Evolutionary conservation across 2,113 vertebrate species (phyloP).

Genomic region (Cynocephalus volans): DNA sequence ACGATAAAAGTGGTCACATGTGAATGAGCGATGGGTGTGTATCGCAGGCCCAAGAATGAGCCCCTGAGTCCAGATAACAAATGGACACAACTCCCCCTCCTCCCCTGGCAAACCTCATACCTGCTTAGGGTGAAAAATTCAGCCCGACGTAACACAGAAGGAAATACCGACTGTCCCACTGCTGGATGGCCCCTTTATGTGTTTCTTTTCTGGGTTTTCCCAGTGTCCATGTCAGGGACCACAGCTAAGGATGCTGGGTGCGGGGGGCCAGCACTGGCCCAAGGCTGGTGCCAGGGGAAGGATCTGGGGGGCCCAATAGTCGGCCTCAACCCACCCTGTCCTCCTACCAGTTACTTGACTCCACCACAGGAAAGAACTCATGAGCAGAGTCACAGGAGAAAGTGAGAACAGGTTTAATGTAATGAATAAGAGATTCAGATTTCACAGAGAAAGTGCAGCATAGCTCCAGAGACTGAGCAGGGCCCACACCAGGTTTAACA

Average conservation of each 20-base stretch:
- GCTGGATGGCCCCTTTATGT: accelerated
- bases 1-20: accelerated
- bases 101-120: accelerated
- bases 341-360: too few species aligned
- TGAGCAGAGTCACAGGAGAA: too few species aligned
- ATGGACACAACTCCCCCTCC: accelerated
- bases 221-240: background rate
- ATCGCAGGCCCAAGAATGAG: too few species aligned
- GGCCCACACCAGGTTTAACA: too few species aligned
- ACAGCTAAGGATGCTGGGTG: background rate
- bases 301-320: too few species aligned
- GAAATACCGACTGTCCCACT: accelerated
- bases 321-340: too few species aligned
- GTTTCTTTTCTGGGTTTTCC: background rate
- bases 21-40: accelerated
- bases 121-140: background rate
- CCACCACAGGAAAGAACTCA: too few species aligned
- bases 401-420: too few species aligned
- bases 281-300: too few species aligned
- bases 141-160: accelerated
- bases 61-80: background rate
- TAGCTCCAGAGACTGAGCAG: too few species aligned
- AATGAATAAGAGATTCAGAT: too few species aligned
- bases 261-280: accelerated
- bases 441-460: too few species aligned